phyloP scores from a whole-genome alignment of 2,888 invertebrate genomes.

The Lissonota sp. region DNA sequence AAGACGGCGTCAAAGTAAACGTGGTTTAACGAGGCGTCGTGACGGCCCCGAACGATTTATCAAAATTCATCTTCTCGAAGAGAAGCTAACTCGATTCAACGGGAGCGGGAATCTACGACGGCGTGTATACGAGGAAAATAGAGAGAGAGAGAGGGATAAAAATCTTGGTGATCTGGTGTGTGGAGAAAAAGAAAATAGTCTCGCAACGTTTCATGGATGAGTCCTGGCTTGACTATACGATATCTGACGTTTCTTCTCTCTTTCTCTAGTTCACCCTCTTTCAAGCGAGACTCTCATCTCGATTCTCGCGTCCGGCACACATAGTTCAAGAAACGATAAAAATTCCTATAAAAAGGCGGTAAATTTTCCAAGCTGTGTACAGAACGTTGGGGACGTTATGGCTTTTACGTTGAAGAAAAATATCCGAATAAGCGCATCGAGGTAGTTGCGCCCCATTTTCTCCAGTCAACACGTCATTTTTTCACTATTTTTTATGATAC shows the following conservation, averaged over 20 bases:
- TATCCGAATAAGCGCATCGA: constrained; percentile 32
- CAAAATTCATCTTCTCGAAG: constrained; percentile 75
- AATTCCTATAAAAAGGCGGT: constrained; percentile 79
- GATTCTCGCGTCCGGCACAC: constrained; percentile 64
- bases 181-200: constrained; percentile 73
- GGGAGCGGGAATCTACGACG: constrained; percentile 32
- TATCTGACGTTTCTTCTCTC: constrained; percentile 21
- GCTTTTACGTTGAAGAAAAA: constrained; percentile 53
- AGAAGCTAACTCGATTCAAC: constrained; percentile 69
- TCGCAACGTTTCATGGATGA: constrained; percentile 62
- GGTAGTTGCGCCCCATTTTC: constrained; percentile 23
- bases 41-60: constrained; percentile 72
- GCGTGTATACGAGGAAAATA: constrained; percentile 19
- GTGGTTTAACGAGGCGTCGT: constrained; percentile 71
- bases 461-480: background rate
- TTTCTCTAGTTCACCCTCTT: constrained; percentile 1
- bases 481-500: constrained; percentile 3
- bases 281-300: constrained; percentile 31
- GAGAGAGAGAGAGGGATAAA: constrained; percentile 66
- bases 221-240: constrained; percentile 23
- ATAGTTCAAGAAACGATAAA: constrained; percentile 80
- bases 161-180: constrained; percentile 67
- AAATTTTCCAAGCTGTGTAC: constrained; percentile 70
- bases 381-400: constrained; percentile 63
- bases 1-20: constrained; percentile 62